Percentiles rank a stretch among this genome's conserved stretches.
phyloP scores from a whole-genome alignment of 2,113 vertebrate species.

The Alethe castanea region DNA sequence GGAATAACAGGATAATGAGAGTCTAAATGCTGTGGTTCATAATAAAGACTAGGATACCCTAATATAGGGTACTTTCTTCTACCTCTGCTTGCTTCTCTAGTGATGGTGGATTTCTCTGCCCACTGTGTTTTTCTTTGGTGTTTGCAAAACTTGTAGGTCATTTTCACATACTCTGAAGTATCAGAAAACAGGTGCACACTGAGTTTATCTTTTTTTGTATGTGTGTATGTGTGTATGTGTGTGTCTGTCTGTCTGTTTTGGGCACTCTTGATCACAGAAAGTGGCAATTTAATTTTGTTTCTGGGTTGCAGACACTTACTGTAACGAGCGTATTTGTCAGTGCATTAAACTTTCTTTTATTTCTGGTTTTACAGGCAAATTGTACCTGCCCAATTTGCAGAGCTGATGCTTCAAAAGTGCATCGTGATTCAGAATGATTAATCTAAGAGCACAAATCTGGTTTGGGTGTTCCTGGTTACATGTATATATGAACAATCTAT shows the following conservation, averaged over 20 bases:
- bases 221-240: not conserved
- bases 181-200: not conserved
- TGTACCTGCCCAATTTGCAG: too few relatives aligned
- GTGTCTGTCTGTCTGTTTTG: not conserved
- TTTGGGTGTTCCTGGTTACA: too few relatives aligned
- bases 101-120: not conserved
- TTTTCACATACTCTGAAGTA: not conserved
- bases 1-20: not conserved
- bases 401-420: too few relatives aligned
- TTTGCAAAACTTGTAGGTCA: not conserved
- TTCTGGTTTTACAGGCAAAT: too few relatives aligned
- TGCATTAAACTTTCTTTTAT: not conserved
- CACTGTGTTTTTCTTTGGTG: not conserved
- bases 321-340: not conserved
- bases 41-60: not conserved
- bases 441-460: too few relatives aligned
- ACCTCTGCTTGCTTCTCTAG: not conserved
- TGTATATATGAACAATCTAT: conserved; percentile 23
- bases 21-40: not conserved
- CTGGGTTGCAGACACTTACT: not conserved
- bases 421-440: too few relatives aligned
- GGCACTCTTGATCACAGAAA: not conserved
- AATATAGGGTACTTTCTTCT: not conserved
- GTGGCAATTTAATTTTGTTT: not conserved
- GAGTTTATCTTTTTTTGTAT: not conserved